Evolutionary conservation across 2,113 vertebrate species (phyloP).

Genomic region (Microtus oregoni): DNA sequence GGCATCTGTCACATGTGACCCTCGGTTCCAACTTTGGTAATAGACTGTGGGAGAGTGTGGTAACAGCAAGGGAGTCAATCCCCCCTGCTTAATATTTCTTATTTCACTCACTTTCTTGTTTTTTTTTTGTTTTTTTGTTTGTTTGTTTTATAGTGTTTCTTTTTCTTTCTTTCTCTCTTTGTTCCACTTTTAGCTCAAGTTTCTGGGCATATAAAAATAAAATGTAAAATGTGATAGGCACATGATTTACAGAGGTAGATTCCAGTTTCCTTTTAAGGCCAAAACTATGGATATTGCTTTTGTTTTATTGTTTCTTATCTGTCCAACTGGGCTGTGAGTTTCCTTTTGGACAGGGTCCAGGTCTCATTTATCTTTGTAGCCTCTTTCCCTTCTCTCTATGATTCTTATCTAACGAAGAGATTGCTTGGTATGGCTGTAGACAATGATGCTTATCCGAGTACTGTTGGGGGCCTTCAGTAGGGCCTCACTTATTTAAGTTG

Average conservation of each 20-base stretch:
- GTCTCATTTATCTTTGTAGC: constrained; percentile 70
- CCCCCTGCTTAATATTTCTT: constrained; percentile 61
- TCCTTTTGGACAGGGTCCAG: constrained; percentile 60
- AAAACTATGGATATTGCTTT: constrained; percentile 73
- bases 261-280: constrained; percentile 79
- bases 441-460: constrained; percentile 18
- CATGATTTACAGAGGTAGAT: constrained; percentile 72
- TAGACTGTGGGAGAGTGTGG: constrained; percentile 40
- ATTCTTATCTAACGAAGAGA: constrained; percentile 17
- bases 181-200: constrained; percentile 72
- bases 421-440: not conserved
- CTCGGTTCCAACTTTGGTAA: constrained; percentile 9
- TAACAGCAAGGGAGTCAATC: not conserved
- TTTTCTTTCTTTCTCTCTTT: constrained; percentile 39
- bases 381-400: not conserved
- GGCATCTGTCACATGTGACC: constrained; percentile 59
- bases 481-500: constrained; percentile 23
- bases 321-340: constrained; percentile 64
- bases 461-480: constrained; percentile 11
- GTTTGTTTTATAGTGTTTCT: not conserved
- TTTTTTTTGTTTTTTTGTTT: constrained; percentile 61
- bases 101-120: constrained; percentile 63
- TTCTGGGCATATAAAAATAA: constrained; percentile 73
- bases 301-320: constrained; percentile 77
- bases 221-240: constrained; percentile 70